A percentile compares a stretch with the other conserved stretches of the same genome.
Evolutionary conservation across 2,113 vertebrate species (phyloP).

Genomic region (Mirza zaza): DNA sequence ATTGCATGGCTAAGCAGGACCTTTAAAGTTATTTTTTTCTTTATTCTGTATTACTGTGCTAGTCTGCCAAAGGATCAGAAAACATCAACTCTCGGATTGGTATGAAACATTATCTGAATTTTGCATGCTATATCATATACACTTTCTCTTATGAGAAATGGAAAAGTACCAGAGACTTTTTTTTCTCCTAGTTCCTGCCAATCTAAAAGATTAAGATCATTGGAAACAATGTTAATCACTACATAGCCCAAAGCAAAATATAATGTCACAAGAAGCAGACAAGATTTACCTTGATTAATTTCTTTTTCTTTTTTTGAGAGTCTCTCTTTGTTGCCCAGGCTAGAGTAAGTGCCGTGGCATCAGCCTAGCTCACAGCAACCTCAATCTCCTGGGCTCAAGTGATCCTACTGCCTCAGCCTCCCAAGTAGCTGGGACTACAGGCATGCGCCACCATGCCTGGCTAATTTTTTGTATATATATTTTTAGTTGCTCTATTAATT

Average conservation of each 20-base stretch:
- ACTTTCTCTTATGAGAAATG: background rate
- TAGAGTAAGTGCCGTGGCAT: too few relatives aligned
- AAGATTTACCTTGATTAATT: background rate
- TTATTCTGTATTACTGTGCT: background rate
- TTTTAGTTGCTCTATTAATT: too few relatives aligned
- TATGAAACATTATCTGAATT: background rate
- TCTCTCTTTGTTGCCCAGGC: too few relatives aligned
- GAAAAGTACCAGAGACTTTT: background rate
- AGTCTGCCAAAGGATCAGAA: background rate
- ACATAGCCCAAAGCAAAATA: background rate
- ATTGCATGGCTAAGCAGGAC: background rate
- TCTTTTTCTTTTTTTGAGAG: too few relatives aligned
- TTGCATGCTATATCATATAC: background rate
- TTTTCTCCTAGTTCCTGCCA: background rate
- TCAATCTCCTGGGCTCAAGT: too few relatives aligned
- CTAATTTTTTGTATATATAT: too few relatives aligned
- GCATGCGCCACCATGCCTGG: too few relatives aligned
- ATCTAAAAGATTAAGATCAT: background rate
- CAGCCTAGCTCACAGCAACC: too few relatives aligned
- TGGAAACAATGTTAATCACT: background rate
- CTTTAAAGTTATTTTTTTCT: background rate
- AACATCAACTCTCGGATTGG: background rate
- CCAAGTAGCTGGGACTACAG: too few relatives aligned
- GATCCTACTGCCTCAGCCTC: too few relatives aligned
- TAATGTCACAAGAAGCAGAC: background rate